These are phyloP conservation scores for Scaptomyza parva DNA, from an alignment of 2,888 invertebrate species.

Conservation along the genomic window DNA sequence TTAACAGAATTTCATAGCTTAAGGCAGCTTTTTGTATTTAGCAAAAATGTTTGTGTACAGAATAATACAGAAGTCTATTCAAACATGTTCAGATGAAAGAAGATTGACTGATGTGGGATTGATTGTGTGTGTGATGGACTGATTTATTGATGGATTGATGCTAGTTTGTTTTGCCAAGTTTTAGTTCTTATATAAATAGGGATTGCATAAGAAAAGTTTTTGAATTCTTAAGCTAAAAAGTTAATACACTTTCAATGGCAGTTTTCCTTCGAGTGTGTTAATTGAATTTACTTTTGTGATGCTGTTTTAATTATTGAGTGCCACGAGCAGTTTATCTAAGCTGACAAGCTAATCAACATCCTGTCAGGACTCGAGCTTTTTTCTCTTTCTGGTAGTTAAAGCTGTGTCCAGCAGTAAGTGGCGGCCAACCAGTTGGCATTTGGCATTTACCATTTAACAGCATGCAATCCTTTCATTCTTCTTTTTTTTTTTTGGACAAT, in stretches of 20 bases:
- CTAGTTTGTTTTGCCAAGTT: not conserved
- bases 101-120: not conserved
- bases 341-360: slow-evolving; percentile 66
- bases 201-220: no score
- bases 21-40: no score
- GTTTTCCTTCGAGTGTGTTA: slow-evolving; percentile 30
- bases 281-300: slow-evolving; percentile 53
- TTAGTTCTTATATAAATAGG: no score
- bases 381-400: slow-evolving; percentile 6
- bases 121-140: no score
- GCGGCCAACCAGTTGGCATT: not conserved
- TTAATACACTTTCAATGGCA: no score
- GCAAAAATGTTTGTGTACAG: not conserved
- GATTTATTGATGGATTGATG: not conserved
- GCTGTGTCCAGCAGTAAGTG: slow-evolving; percentile 14
- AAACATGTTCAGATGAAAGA: not conserved
- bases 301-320: slow-evolving; percentile 53
- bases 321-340: slow-evolving; percentile 67
- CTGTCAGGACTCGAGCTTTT: slow-evolving; percentile 1
- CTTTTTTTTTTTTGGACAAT: slow-evolving; percentile 35
- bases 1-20: not conserved
- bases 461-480: slow-evolving; percentile 49
- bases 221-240: no score
- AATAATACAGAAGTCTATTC: not conserved
- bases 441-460: not conserved